These are phyloP conservation scores for Dioctria rufipes DNA, from an alignment of 2,888 invertebrate species.

Conservation along the genomic window DNA sequence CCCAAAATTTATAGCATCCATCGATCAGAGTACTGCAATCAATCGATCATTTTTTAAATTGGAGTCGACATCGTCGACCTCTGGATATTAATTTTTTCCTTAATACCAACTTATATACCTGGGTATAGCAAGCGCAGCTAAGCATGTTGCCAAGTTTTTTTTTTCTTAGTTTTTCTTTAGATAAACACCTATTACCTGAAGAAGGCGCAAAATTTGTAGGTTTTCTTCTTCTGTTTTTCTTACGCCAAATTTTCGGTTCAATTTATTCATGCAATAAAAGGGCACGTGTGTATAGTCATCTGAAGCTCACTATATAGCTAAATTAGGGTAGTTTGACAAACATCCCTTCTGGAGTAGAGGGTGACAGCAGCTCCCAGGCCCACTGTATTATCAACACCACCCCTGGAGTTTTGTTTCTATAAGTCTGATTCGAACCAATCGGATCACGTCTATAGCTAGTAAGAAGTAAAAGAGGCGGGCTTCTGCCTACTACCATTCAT, in stretches of 20 bases:
- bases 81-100: constrained; percentile 38
- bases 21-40: constrained; percentile 35
- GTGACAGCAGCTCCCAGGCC: constrained; percentile 1
- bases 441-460: not conserved
- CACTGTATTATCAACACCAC: not conserved
- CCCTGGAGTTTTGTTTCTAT: constrained; percentile 23
- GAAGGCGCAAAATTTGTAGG: constrained; percentile 43
- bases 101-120: not conserved
- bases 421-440: constrained; percentile 52
- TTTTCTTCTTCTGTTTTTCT: not conserved
- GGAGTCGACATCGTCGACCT: constrained; percentile 37
- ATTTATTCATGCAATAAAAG: constrained; percentile 25
- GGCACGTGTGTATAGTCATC: constrained; percentile 46
- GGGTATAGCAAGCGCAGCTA: not conserved
- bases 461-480: constrained; percentile 46
- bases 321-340: constrained; percentile 27
- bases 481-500: constrained; percentile 7
- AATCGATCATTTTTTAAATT: constrained; percentile 48
- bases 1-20: constrained; percentile 40
- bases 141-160: constrained; percentile 21
- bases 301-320: not conserved
- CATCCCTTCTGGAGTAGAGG: constrained; percentile 40
- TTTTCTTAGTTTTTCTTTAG: constrained; percentile 1
- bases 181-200: constrained; percentile 42
- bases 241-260: not conserved